Conservation (phyloP, 1,140 invertebrate genomes). For the Odontomachus brunneus region DNA sequence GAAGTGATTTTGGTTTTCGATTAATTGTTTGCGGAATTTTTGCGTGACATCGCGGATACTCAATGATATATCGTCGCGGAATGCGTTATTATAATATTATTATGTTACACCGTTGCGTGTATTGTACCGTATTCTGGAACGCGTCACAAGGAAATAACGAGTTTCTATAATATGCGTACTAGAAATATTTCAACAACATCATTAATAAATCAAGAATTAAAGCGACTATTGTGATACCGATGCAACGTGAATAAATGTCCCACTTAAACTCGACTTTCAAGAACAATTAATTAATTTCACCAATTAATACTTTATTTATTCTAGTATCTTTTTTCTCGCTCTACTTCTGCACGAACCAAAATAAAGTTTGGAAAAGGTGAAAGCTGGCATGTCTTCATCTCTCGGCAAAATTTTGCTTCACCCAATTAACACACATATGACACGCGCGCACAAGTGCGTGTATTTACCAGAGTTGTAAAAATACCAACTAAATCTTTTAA, state of each 20-base stretch:
- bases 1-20: too few species aligned
- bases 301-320: neutral
- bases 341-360: neutral
- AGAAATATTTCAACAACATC: neutral
- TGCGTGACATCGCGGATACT: too few species aligned
- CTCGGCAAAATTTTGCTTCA: slow-evolving; percentile 66
- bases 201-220: slow-evolving; percentile 14
- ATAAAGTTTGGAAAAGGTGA: slow-evolving; percentile 27
- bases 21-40: too few species aligned
- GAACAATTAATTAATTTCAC: slow-evolving; percentile 18
- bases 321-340: neutral
- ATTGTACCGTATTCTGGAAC: neutral
- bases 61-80: too few species aligned
- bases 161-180: neutral
- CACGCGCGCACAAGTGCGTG: neutral
- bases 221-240: neutral
- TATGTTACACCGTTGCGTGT: too few species aligned
- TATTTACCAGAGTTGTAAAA: too few species aligned
- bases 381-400: slow-evolving; percentile 30
- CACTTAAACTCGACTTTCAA: neutral
- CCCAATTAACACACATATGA: slow-evolving; percentile 55
- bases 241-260: slow-evolving; percentile 7
- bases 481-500: too few species aligned
- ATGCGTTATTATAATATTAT: too few species aligned
- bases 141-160: neutral